Evolutionary conservation across 2,888 invertebrate genomes (phyloP), one percentile per base, ranked within the genome.

Genomic region (Stenurella melanura): DNA sequence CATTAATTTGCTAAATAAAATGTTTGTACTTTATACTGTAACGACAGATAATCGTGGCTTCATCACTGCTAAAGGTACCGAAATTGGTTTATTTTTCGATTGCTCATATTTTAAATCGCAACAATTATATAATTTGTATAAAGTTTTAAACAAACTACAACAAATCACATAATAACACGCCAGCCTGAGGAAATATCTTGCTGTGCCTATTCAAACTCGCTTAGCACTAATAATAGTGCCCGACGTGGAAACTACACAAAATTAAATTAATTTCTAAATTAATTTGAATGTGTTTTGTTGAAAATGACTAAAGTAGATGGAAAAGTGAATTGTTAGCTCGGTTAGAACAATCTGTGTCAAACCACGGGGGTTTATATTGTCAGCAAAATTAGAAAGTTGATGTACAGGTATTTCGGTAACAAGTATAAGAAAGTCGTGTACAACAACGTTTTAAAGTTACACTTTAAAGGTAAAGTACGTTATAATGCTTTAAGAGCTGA

Each of bases 261-360:
- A 60, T 26, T 60, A 21, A 60, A 60, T 60, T 60, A 60, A 60
- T 21, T 26, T 21, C 21, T 21, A 0, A 26, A 60, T 60, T 60
- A 60, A 60, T 60, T 60, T 26, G 60, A 21, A 15, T 60, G 15
- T 60, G 21, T 60, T 15, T 0, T 19, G 26, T 15, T 21, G 26
- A 12, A 21, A 60, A 10, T 60, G 18, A 18, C 18, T 17, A 19
- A 58, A 18, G 17, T 58, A 58, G 60, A 15, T 15, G 26, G 21
- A 26, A 60, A 60, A 60, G 60, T 42, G 42, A 42, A 42, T 42
- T 42, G 15, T 42, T 3, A 34, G 7, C 7, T 34, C 15, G 42
- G 42, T 15, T 11, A 42, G 42, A 42, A 42, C 42, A 42, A 42
- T 12, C 11, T 42, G 15, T 42, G 42, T 42, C 42, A 42, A 42